phyloP scores from a whole-genome alignment of 2,888 invertebrate genomes.

The Drosophila stalkeri region DNA sequence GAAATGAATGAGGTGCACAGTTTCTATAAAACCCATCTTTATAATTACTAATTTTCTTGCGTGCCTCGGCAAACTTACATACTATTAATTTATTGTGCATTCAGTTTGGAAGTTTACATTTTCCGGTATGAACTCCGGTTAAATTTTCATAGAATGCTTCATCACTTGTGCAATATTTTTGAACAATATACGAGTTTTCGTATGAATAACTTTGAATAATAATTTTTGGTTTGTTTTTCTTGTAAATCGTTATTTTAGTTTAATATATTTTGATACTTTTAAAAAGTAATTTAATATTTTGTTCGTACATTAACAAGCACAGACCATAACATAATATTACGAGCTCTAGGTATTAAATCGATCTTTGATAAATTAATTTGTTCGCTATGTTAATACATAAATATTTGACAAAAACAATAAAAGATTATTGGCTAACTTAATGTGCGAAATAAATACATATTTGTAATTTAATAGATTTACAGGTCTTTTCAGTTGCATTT shows the following conservation, averaged over 20 bases:
- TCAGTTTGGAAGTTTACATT: neutral
- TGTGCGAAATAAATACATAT: conserved; percentile 69
- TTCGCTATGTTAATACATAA: conserved; percentile 42
- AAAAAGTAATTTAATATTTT: conserved; percentile 69
- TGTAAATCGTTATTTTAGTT: conserved; percentile 53
- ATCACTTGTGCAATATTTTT: neutral
- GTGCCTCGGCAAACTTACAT: neutral
- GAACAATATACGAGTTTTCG: neutral
- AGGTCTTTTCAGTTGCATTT: conserved; percentile 74
- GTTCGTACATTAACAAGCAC: conserved; percentile 68
- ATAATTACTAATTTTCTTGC: too few species aligned
- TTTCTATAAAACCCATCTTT: neutral
- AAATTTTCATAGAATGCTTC: neutral
- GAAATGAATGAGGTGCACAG: too few species aligned
- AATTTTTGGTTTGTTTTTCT: neutral
- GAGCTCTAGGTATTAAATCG: conserved; percentile 48
- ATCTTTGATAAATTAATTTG: conserved; percentile 46
- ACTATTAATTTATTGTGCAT: neutral
- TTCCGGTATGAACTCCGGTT: neutral
- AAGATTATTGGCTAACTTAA: conserved; percentile 68
- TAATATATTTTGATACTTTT: conserved; percentile 66
- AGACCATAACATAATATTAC: conserved; percentile 52
- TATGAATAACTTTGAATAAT: neutral
- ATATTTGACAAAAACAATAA: conserved; percentile 52
- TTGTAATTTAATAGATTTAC: conserved; percentile 62